Percentiles rank a stretch among this genome's conserved stretches.
Conservation (phyloP, 2,888 invertebrate species). For the Malthinus flaveolus region DNA sequence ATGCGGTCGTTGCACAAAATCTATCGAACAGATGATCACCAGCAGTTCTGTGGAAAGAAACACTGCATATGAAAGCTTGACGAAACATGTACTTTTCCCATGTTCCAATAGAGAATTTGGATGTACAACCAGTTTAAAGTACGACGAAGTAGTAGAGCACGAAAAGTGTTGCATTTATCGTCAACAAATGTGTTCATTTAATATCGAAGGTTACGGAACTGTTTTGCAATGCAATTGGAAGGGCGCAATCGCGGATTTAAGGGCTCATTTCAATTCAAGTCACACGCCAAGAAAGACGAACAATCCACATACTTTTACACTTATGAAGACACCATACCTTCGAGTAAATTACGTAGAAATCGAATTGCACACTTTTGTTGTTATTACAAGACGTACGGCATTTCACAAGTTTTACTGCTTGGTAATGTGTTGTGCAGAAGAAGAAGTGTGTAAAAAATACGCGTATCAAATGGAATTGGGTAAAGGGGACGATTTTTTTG, state of each 20-base stretch:
- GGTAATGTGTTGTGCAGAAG: slow-evolving; percentile 1
- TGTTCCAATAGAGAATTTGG: slow-evolving; percentile 41
- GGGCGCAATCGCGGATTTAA: slow-evolving; percentile 39
- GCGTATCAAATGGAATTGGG: slow-evolving; percentile 27
- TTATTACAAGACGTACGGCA: slow-evolving; percentile 37
- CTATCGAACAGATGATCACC: slow-evolving; percentile 9
- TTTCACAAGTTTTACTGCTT: slow-evolving; percentile 14
- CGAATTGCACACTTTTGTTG: slow-evolving; percentile 38
- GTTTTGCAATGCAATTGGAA: slow-evolving; percentile 38
- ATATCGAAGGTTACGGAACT: neutral
- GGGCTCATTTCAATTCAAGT: slow-evolving; percentile 36
- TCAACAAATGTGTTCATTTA: slow-evolving; percentile 36
- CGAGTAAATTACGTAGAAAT: slow-evolving; percentile 38
- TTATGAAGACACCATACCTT: neutral
- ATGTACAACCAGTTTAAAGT: slow-evolving; percentile 34
- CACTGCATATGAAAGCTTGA: slow-evolving; percentile 24
- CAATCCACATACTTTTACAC: neutral
- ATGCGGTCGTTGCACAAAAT: slow-evolving; percentile 14
- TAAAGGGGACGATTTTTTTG: slow-evolving; percentile 15
- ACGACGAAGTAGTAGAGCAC: slow-evolving; percentile 36
- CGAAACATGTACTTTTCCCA: slow-evolving; percentile 33
- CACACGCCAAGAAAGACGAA: slow-evolving; percentile 2
- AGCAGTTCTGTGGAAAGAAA: slow-evolving; percentile 13
- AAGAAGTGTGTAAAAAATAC: slow-evolving; percentile 17
- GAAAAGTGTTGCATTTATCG: slow-evolving; percentile 38